Percentiles rank a stretch among this genome's conserved stretches.
Conservation (phyloP, 2,888 invertebrate genomes). For the Lapara coniferarum region DNA sequence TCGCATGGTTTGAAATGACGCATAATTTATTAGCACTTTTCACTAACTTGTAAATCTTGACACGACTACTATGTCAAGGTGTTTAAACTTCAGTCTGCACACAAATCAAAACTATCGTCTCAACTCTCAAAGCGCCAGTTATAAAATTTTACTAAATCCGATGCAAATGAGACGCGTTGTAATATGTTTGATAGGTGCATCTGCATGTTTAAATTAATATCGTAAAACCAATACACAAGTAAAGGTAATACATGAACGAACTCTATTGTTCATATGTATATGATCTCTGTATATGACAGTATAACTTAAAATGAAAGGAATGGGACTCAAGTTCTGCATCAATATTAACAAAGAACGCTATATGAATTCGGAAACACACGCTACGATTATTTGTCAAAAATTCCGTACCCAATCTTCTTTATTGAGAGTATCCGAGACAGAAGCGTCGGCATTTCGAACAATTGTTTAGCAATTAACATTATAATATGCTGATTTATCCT, state of each 20-base stretch:
- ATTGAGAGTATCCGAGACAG: too few species aligned
- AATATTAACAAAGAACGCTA: too few species aligned
- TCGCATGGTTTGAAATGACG: conserved; percentile 36
- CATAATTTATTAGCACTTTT: conserved; percentile 35
- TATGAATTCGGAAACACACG: too few species aligned
- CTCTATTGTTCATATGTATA: too few species aligned
- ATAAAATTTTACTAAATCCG: conserved; percentile 19
- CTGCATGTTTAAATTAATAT: conserved; percentile 43
- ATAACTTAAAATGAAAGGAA: too few species aligned
- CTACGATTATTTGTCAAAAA: too few species aligned
- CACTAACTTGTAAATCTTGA: conserved; percentile 35
- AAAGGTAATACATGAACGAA: conserved; percentile 34
- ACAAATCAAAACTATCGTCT: background rate
- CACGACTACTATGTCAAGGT: conserved; percentile 33
- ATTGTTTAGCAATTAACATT: too few species aligned
- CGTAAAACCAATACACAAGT: conserved; percentile 44
- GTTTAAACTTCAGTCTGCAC: conserved; percentile 18
- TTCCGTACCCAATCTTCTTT: too few species aligned
- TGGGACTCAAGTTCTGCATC: too few species aligned
- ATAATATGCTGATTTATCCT: too few species aligned
- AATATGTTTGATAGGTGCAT: conserved; percentile 46
- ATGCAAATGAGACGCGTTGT: conserved; percentile 39
- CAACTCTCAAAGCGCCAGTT: conserved; percentile 13
- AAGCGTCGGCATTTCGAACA: too few species aligned
- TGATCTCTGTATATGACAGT: too few species aligned